These are phyloP conservation scores for Dipodomys ordii DNA, from an alignment of 2,113 vertebrate genomes.

Conservation along the genomic window DNA sequence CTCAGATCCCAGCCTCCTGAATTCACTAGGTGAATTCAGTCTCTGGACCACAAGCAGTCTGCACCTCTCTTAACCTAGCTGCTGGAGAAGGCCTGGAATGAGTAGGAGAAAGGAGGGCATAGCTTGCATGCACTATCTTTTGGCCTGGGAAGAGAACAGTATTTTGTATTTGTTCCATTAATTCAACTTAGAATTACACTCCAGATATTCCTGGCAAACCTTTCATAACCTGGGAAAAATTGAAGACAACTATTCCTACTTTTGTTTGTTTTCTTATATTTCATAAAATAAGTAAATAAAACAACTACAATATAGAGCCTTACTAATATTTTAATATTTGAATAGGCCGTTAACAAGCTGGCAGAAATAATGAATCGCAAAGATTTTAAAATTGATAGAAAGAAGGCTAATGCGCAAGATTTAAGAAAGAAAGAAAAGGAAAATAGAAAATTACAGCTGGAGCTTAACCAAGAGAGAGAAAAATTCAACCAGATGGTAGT, in stretches of 20 bases:
- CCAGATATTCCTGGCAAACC: background rate
- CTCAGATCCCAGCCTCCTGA: no score
- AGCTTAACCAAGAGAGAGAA: constrained; percentile 99
- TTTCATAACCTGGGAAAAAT: background rate
- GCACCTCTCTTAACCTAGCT: no score
- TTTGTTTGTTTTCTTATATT: background rate
- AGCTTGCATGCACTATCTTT: no score
- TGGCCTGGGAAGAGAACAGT: no score
- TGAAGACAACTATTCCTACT: background rate
- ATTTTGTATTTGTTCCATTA: background rate
- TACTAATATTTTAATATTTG: constrained; percentile 65
- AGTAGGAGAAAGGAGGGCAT: no score
- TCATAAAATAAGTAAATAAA: background rate
- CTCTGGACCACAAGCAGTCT: no score
- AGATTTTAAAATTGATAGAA: constrained; percentile 99
- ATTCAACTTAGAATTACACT: background rate
- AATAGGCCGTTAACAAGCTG: constrained; percentile 98
- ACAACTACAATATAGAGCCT: background rate
- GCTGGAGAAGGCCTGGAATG: no score
- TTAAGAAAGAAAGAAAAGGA: constrained; percentile 99
- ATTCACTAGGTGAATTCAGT: no score
- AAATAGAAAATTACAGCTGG: constrained; percentile 97
- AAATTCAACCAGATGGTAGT: constrained; percentile 98
- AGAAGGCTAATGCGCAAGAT: constrained; percentile 97
- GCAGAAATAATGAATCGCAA: constrained; percentile 99